These are phyloP conservation scores for Euplexia lucipara DNA, from an alignment of 2,888 invertebrate species.

Conservation along the genomic window DNA sequence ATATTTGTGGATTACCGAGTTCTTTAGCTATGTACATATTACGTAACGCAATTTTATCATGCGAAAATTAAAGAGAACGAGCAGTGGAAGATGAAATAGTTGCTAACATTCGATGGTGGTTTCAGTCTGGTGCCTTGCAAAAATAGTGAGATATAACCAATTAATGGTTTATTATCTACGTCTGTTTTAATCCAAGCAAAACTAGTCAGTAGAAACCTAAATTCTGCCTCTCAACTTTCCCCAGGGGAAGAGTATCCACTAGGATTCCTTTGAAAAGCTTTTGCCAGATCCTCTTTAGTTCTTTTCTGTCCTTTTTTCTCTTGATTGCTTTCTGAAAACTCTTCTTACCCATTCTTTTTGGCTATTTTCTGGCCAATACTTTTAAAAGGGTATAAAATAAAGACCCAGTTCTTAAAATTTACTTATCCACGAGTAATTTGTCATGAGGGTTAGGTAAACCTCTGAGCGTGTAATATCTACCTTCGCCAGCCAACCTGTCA, in stretches of 20 bases:
- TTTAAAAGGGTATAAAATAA: conserved; percentile 5
- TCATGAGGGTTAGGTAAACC: conserved; percentile 23
- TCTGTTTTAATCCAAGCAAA: background rate
- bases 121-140: too few relatives aligned
- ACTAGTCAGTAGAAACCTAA: background rate
- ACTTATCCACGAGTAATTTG: conserved; percentile 1
- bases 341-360: too few relatives aligned
- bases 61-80: background rate
- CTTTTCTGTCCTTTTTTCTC: too few relatives aligned
- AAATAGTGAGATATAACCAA: too few relatives aligned
- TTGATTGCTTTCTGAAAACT: too few relatives aligned
- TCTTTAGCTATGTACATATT: background rate
- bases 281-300: background rate
- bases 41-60: conserved; percentile 1
- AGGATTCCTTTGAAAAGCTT: background rate
- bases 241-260: background rate
- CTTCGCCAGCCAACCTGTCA: conserved; percentile 27
- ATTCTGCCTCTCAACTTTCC: background rate
- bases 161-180: background rate
- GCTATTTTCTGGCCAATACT: background rate
- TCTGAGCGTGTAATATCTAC: conserved; percentile 16
- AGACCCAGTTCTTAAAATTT: background rate
- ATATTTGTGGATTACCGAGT: conserved; percentile 33
- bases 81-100: background rate
- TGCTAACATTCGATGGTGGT: background rate